Percentiles rank a stretch among this genome's conserved stretches.
phyloP scores from a whole-genome alignment of 30 jellyfish, hydroid and myxozoan species.

The Pelagia noctiluca region DNA sequence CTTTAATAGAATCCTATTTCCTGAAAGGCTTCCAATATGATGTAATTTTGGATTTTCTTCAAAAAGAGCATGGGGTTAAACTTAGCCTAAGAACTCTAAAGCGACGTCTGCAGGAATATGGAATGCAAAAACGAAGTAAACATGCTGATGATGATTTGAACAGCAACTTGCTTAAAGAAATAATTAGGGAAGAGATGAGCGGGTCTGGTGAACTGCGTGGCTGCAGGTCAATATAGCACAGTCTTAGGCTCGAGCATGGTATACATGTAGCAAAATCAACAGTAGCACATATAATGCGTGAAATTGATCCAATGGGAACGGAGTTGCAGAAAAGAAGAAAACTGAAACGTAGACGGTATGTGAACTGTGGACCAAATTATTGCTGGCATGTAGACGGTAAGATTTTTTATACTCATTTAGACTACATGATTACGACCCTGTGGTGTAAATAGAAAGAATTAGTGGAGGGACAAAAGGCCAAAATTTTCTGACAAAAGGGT shows the following conservation, averaged over 20 bases:
- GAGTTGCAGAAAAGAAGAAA: neutral
- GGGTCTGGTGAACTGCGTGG: conserved; percentile 45
- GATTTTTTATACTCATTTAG: conserved; percentile 2
- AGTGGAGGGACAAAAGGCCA: too few species aligned
- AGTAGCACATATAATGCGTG: neutral
- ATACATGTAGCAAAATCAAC: neutral
- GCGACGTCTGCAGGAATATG: conserved; percentile 19
- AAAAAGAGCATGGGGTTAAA: conserved; percentile 15
- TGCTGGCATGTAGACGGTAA: conserved; percentile 63
- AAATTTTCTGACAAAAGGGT: too few species aligned
- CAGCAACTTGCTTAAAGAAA: conserved; percentile 3
- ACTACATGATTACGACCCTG: neutral
- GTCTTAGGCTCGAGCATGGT: neutral
- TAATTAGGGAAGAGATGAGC: conserved; percentile 37
- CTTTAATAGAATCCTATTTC: neutral
- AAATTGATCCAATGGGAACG: neutral
- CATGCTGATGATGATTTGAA: conserved; percentile 17
- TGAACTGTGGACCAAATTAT: conserved; percentile 56
- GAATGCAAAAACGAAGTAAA: conserved; percentile 33
- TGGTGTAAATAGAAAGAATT: too few species aligned
- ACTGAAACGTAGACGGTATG: conserved; percentile 41
- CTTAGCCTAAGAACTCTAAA: conserved; percentile 38
- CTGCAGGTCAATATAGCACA: conserved; percentile 32
- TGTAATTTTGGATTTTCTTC: conserved; percentile 14
- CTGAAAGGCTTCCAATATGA: conserved; percentile 4